Evolutionary conservation across 2,797 vertebrate genomes (phyloP), one percentile per base, ranked within the genome.

Genomic region (Pseudochirops cupreus): DNA sequence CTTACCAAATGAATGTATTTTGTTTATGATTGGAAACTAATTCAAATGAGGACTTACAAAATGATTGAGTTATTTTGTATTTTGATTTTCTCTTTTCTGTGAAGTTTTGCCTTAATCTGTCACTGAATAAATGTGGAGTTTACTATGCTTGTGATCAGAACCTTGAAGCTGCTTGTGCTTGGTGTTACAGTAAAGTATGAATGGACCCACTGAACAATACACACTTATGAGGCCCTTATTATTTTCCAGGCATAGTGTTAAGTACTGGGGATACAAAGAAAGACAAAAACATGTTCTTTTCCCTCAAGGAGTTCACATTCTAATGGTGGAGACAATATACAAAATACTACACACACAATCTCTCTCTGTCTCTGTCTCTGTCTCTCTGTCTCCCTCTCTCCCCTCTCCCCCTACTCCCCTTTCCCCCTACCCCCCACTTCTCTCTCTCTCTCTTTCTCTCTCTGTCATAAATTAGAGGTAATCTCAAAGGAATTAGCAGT

Each of bases 341-440:
- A 39, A 39, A 39, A 74, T 39, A 74, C n/a, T 39, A 74, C 39
- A 39, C n/a, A 39, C 39, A 39, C 5, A 39, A n/a, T 33, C 33
- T 67, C 5, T n/a, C 24, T 29, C 6, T 29, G 0, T 29, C 26
- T 29, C 26, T 10, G 1, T 29, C 24, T 54, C 13, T 67, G 0
- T 67, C 1, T 33, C 13, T 67, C 33, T 74, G 28, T 28, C 24
- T 26, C 5, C 6, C 53, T 53, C 53, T 10, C 53, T 53, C 53
- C 10, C 7, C 24, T 29, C 57, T 54, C 52, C 5, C 3, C 52
- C 3, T 52, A 46, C 46, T 1, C 2, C 24, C 52, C 52, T 52
- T 3, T 52, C 52, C 52, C 52, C 5, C 13, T 67, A 0, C n/a
- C 1, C 52, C 5, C 13, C n/a, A 0, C n/a, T 0, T 52, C 53